Evolutionary conservation across 2,888 invertebrate species (phyloP), one percentile per base, ranked within the genome.

Genomic region (Aleiodes alternator): DNA sequence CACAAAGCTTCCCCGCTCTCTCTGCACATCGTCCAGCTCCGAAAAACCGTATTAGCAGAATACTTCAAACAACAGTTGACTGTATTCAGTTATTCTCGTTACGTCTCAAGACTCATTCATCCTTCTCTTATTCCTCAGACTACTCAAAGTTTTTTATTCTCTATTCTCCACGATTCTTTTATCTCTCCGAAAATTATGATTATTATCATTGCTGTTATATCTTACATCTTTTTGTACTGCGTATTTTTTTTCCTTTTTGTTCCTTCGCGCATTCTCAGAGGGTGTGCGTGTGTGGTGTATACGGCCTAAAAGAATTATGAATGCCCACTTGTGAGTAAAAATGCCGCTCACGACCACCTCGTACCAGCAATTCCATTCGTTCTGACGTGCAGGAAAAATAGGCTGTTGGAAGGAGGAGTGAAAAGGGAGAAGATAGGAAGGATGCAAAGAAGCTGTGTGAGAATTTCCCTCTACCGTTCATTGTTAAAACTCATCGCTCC

Each of bases 401-500:
- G 43, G 43, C 43, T 7, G 43, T 5, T 9, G 43, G 43, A 43
- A 43, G 43, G 43, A 9, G 43, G 7, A 43, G 7, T 43, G 11
- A 11, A 11, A 0, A 43, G 43, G 43, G 11, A 11, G 43, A 43
- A 3, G 43, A 43, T 43, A 8, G 43, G 38, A 16, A 29, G 51
- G 29, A 53, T 56, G 23, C 14, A 69, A 34, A 34, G 56, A 38
- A 53, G 51, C 43, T 31, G 50, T 43, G 69, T 55, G 69, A 51
- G n/a, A 50, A 31, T 12, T n/a, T 29, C 4, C 66, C 82, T 82
- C 78, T 80, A 72, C 75, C 73, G 53, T 69, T 81, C 81, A 83
- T 83, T 84, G 83, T 83, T 81, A 76, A 80, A 78, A 83, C 80
- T 78, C 82, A 79, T 73, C 82, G 76, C 76, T 57, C 78, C 72